A percentile compares a stretch with the other conserved stretches of the same genome.
These are phyloP conservation scores for Anoura caudifer DNA, from an alignment of 2,113 vertebrate species.

Conservation along the genomic window DNA sequence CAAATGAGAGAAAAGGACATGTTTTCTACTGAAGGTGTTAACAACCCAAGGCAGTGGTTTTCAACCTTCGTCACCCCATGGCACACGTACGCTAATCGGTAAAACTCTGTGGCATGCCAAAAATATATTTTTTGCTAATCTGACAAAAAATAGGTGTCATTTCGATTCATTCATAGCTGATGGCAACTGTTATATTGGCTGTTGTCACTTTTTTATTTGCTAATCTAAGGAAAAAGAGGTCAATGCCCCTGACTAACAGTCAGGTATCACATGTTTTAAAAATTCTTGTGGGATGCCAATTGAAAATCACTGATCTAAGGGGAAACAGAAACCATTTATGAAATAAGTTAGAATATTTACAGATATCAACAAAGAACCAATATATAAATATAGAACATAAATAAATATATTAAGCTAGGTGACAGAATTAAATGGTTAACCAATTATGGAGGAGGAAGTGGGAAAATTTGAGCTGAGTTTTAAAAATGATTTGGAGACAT, in stretches of 20 bases:
- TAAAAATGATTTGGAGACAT: constrained; percentile 5
- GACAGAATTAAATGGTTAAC: neutral
- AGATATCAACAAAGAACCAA: neutral
- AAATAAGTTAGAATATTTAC: constrained; percentile 34
- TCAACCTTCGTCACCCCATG: neutral
- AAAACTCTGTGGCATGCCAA: neutral
- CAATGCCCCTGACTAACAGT: neutral
- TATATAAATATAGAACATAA: neutral
- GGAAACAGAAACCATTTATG: neutral
- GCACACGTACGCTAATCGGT: neutral
- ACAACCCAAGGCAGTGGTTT: neutral
- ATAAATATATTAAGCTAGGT: constrained; percentile 11
- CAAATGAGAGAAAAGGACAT: neutral
- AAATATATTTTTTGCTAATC: neutral
- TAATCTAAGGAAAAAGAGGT: neutral
- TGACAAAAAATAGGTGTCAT: neutral
- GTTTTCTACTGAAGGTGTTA: constrained; percentile 17
- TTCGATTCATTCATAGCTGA: neutral
- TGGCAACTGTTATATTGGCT: neutral
- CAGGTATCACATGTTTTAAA: neutral
- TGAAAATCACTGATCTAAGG: neutral
- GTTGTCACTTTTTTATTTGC: neutral
- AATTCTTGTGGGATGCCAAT: neutral
- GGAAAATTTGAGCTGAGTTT: neutral
- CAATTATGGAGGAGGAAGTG: neutral